Conservation (phyloP, 1,140 invertebrate genomes). For the Drosophila obscura region DNA sequence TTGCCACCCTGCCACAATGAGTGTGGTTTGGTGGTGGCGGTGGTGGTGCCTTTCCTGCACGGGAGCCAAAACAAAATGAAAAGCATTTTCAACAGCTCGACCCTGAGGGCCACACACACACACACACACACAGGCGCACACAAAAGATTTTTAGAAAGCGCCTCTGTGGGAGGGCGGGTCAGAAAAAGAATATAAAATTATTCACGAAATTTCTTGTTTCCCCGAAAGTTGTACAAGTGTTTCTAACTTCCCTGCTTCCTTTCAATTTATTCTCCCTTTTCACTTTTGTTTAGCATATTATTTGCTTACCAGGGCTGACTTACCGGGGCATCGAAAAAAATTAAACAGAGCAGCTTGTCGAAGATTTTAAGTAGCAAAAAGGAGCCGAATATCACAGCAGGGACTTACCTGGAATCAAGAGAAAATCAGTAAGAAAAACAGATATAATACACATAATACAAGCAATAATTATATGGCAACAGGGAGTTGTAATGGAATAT, state of each 20-base stretch:
- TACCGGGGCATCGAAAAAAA: conserved; percentile 62
- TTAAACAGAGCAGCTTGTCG: conserved; percentile 49
- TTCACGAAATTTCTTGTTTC: conserved; percentile 65
- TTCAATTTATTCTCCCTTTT: conserved; percentile 2
- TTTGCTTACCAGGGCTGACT: conserved; percentile 61
- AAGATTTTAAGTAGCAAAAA: conserved; percentile 63
- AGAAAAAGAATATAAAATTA: conserved; percentile 26
- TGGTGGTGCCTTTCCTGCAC: conserved; percentile 23
- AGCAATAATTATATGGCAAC: conserved; percentile 55
- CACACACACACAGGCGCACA: conserved; percentile 16
- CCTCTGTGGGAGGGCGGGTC: conserved; percentile 7
- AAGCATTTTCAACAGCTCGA: conserved; percentile 52
- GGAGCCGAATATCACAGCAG: conserved; percentile 31
- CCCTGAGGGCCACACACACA: conserved; percentile 29
- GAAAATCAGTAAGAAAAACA: conserved; percentile 36
- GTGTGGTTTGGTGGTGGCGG: conserved; percentile 18
- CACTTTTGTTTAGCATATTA: conserved; percentile 48
- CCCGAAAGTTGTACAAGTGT: conserved; percentile 74
- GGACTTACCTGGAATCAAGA: conserved; percentile 71
- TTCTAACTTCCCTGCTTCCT: conserved; percentile 30
- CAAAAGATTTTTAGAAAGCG: conserved; percentile 28
- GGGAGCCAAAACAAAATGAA: conserved; percentile 62
- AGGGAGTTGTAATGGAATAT: conserved; percentile 22
- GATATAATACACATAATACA: conserved; percentile 48
- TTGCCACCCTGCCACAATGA: conserved; percentile 61